These are phyloP conservation scores for Gambusia yucatana DNA, from an alignment of 2,797 vertebrate genomes.

Conservation along the genomic window DNA sequence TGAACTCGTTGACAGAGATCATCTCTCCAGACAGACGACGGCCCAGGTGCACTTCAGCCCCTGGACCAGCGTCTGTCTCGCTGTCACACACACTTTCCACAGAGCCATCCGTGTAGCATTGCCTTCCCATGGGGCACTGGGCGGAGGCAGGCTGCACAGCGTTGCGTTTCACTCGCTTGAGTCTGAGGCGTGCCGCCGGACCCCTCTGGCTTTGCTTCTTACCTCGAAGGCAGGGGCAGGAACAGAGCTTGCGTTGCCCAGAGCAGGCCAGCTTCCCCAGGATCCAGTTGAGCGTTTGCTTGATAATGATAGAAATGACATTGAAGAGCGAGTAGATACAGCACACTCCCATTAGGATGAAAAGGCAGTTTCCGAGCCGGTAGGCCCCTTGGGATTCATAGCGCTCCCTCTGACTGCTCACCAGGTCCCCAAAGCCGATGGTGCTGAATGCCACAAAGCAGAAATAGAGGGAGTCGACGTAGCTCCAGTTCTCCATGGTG, in stretches of 20 bases:
- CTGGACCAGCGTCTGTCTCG: conserved; percentile 75
- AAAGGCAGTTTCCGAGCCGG: conserved; percentile 81
- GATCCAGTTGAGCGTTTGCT: conserved; percentile 87
- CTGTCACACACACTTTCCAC: conserved; percentile 84
- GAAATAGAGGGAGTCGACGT: conserved; percentile 85
- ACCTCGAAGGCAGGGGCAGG: conserved; percentile 67
- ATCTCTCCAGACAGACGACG: conserved; percentile 83
- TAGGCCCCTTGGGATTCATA: conserved; percentile 82
- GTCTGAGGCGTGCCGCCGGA: conserved; percentile 52
- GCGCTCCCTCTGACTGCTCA: conserved; percentile 81
- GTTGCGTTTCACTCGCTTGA: conserved; percentile 74
- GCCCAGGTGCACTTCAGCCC: conserved; percentile 68
- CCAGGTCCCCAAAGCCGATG: conserved; percentile 85
- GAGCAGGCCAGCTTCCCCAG: conserved; percentile 77
- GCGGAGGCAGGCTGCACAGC: conserved; percentile 75
- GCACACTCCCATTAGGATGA: conserved; percentile 86
- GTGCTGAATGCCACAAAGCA: conserved; percentile 88
- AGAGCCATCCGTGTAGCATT: conserved; percentile 73
- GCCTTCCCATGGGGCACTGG: conserved; percentile 56
- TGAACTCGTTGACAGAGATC: conserved; percentile 85
- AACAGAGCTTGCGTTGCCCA: conserved; percentile 58
- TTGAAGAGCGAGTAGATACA: conserved; percentile 87
- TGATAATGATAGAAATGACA: conserved; percentile 86
- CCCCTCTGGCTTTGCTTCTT: conserved; percentile 57
- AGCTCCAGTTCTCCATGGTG: conserved; percentile 86